A percentile compares a stretch with the other conserved stretches of the same genome.
These are phyloP conservation scores for Falco punctatus DNA, from an alignment of 2,113 vertebrate species.

Conservation along the genomic window DNA sequence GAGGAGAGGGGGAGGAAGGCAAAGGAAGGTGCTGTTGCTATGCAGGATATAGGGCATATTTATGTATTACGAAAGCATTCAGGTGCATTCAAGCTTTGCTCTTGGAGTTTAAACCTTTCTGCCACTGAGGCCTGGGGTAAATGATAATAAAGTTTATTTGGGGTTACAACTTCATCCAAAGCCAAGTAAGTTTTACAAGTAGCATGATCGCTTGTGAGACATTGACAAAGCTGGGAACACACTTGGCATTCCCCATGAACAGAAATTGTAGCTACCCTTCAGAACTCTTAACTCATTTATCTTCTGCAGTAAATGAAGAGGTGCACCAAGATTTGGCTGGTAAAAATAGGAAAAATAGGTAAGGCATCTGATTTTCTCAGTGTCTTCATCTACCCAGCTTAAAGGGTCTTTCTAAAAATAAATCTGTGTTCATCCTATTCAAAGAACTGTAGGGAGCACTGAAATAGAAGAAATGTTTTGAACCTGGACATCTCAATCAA, in stretches of 20 bases:
- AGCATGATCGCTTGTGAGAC: background rate
- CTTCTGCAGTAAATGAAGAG: background rate
- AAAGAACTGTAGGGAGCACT: background rate
- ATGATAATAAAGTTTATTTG: background rate
- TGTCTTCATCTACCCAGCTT: background rate
- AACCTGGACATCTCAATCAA: background rate
- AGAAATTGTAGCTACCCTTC: background rate
- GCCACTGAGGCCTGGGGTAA: background rate
- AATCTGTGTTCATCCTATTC: background rate
- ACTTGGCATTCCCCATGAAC: background rate
- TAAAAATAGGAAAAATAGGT: background rate
- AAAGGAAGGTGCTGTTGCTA: background rate
- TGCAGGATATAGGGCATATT: background rate
- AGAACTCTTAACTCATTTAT: background rate
- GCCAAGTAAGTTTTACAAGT: background rate
- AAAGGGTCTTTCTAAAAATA: background rate
- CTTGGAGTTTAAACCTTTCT: background rate
- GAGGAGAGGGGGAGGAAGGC: no score
- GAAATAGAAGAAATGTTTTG: background rate
- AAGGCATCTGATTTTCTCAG: background rate
- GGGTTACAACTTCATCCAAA: background rate
- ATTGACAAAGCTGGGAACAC: background rate
- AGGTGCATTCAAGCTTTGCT: background rate
- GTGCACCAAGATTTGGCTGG: background rate
- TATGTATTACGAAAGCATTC: background rate